These are phyloP conservation scores for Dasyurus viverrinus DNA, from an alignment of 2,113 vertebrate genomes.

Conservation along the genomic window DNA sequence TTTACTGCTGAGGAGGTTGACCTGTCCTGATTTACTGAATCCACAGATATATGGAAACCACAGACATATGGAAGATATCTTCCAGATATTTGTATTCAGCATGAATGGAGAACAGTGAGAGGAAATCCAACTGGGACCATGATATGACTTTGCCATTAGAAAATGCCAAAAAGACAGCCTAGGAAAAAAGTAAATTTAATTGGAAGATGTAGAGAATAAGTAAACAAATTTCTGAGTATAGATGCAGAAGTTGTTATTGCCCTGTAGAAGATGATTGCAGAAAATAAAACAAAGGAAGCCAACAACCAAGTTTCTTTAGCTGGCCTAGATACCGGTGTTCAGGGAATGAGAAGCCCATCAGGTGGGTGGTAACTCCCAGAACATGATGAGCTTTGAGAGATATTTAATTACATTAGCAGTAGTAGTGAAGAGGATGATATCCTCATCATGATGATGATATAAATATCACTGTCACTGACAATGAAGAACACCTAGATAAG, in stretches of 20 bases:
- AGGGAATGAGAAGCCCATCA: constrained; percentile 90
- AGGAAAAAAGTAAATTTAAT: constrained; percentile 90
- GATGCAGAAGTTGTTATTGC: constrained; percentile 88
- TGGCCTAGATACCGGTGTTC: constrained; percentile 89
- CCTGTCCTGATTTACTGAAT: constrained; percentile 88
- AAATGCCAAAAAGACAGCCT: constrained; percentile 90
- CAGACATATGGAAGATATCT: constrained; percentile 87
- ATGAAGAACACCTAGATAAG: constrained; percentile 88
- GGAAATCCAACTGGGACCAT: constrained; percentile 95
- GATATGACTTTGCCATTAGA: constrained; percentile 94
- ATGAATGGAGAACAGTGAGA: constrained; percentile 93
- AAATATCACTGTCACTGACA: constrained; percentile 92
- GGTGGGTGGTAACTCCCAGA: constrained; percentile 89
- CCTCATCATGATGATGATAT: constrained; percentile 92
- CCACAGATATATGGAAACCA: constrained; percentile 88
- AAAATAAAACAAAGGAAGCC: constrained; percentile 93
- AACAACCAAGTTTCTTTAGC: constrained; percentile 90
- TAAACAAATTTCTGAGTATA: constrained; percentile 88
- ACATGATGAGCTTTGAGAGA: constrained; percentile 88
- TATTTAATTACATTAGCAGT: constrained; percentile 96
- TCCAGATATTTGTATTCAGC: constrained; percentile 94
- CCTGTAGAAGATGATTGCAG: constrained; percentile 93
- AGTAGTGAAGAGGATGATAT: constrained; percentile 95
- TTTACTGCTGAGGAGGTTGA: constrained; percentile 89
- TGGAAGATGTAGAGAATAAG: constrained; percentile 91